Conservation (phyloP, 2,888 invertebrate species). For the Catocala sponsa region DNA sequence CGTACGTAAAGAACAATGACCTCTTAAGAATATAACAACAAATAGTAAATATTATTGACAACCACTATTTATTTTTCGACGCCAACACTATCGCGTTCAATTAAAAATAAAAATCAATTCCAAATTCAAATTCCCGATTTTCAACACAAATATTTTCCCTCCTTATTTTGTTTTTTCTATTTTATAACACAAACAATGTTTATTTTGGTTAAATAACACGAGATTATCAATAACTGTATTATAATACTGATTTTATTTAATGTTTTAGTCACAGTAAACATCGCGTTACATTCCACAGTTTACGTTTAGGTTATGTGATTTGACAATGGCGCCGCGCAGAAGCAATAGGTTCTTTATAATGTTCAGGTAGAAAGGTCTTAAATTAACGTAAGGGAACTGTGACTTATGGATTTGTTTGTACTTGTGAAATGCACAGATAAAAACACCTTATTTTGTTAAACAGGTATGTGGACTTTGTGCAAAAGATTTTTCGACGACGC, state of each 20-base stretch:
- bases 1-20: conserved; percentile 71
- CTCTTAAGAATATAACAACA: conserved; percentile 58
- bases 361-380: conserved; percentile 60
- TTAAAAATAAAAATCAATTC: conserved; percentile 43
- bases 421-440: conserved; percentile 14
- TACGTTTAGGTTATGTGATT: conserved; percentile 74
- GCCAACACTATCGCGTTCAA: conserved; percentile 15
- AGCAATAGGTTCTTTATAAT: conserved; percentile 60
- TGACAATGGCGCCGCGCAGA: conserved; percentile 81
- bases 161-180: conserved; percentile 28
- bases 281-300: conserved; percentile 62
- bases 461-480: conserved; percentile 26
- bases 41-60: conserved; percentile 40
- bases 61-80: conserved; percentile 24
- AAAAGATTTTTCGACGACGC: conserved; percentile 21
- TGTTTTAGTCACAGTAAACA: conserved; percentile 41
- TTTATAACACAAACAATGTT: conserved; percentile 27
- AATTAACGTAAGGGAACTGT: conserved; percentile 48
- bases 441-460: conserved; percentile 9
- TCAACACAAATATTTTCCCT: conserved; percentile 22
- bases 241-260: conserved; percentile 19
- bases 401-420: conserved; percentile 59
- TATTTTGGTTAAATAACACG: conserved; percentile 10
- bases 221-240: conserved; percentile 5
- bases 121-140: conserved; percentile 26